phyloP scores from a whole-genome alignment of 2,113 vertebrate genomes.

The Triplophysa rosa region DNA sequence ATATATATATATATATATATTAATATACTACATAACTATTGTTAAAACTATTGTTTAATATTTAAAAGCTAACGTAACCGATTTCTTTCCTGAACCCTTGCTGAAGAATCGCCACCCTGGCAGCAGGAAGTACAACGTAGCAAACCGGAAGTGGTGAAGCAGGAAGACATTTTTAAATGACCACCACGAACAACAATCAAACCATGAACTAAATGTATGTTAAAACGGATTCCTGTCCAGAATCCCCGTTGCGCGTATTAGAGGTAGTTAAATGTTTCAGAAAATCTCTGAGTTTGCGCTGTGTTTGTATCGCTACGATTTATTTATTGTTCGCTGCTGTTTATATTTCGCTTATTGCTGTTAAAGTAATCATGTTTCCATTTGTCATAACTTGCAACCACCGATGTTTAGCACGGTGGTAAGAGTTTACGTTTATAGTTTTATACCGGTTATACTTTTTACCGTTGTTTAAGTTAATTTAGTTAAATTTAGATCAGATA shows the following conservation, averaged over 20 bases:
- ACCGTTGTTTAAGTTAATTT: too few relatives aligned
- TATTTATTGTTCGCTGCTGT: background rate
- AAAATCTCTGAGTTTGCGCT: background rate
- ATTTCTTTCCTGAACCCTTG: too few relatives aligned
- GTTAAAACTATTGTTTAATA: too few relatives aligned
- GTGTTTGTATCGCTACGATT: background rate
- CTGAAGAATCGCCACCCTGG: background rate
- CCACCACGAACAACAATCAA: background rate
- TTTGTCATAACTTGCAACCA: background rate
- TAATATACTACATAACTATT: too few relatives aligned
- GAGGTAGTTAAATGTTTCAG: background rate
- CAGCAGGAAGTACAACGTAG: conserved; percentile 2
- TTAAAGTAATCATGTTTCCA: background rate
- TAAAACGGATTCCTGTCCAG: background rate
- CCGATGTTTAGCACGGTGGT: too few relatives aligned
- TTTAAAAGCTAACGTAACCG: too few relatives aligned
- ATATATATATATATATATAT: too few relatives aligned
- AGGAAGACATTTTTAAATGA: conserved; percentile 25
- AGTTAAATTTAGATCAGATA: too few relatives aligned
- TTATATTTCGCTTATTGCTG: background rate
- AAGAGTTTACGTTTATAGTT: too few relatives aligned
- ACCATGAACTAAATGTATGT: background rate
- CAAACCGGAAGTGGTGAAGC: background rate
- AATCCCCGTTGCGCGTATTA: background rate
- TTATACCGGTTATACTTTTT: too few relatives aligned